These are phyloP conservation scores for Drosophila sp. DNA, from an alignment of 1,140 invertebrate species.

Conservation along the genomic window DNA sequence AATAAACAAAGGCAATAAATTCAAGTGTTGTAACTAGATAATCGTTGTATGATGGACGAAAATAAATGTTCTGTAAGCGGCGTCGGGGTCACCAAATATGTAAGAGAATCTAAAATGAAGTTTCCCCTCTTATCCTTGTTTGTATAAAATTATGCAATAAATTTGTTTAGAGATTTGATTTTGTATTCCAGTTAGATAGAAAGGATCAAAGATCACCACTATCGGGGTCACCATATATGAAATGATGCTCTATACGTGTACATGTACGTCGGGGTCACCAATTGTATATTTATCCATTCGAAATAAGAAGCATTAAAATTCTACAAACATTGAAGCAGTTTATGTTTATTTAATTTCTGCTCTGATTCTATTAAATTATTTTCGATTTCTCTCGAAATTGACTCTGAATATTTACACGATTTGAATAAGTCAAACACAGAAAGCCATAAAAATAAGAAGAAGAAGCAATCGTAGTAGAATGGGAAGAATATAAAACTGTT, in stretches of 20 bases:
- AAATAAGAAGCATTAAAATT: not conserved
- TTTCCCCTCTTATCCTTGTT: too few species aligned
- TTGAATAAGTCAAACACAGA: not conserved
- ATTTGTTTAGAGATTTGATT: too few species aligned
- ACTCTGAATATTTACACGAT: not conserved
- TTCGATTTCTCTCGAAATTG: not conserved
- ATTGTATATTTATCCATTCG: not conserved
- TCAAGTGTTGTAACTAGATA: not conserved
- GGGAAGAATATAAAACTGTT: slow-evolving; percentile 6
- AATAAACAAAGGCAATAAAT: slow-evolving; percentile 1
- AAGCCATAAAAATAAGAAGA: not conserved
- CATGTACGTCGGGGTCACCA: not conserved
- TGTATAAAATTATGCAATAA: too few species aligned
- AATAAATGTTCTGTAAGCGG: not conserved
- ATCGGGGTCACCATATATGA: too few species aligned
- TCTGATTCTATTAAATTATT: not conserved
- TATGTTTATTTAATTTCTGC: not conserved
- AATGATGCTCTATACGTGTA: too few species aligned
- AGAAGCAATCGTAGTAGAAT: not conserved
- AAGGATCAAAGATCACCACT: not conserved
- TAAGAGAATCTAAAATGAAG: too few species aligned
- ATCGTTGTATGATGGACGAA: not conserved
- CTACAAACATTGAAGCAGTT: not conserved
- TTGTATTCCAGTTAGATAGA: too few species aligned
- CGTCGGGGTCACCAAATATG: too few species aligned